These are phyloP conservation scores for Felis catus DNA, from an alignment of 2,113 vertebrate species.

Conservation along the genomic window F.catus_Fca126_mat1.0 CM031421.1:66542501-66543000, in stretches of 20 bases:
- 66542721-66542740: background rate
- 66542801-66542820: background rate
- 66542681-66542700: background rate
- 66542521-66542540: background rate
- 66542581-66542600: background rate
- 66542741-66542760: background rate
- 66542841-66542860: slow-evolving; percentile 23
- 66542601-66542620: background rate
- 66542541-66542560: background rate
- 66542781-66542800: background rate
- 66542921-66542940: no score
- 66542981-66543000: no score
- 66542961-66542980: no score
- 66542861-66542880: background rate
- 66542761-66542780: background rate
- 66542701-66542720: background rate
- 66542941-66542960: no score
- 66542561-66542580: background rate
- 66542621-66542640: background rate
- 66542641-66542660: background rate
- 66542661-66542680: background rate
- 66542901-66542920: no score
- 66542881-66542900: background rate
- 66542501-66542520: background rate
- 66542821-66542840: background rate